Base-by-base conservation (phyloP, 2,797 vertebrate species). In the Sternotherus odoratus region DNA sequence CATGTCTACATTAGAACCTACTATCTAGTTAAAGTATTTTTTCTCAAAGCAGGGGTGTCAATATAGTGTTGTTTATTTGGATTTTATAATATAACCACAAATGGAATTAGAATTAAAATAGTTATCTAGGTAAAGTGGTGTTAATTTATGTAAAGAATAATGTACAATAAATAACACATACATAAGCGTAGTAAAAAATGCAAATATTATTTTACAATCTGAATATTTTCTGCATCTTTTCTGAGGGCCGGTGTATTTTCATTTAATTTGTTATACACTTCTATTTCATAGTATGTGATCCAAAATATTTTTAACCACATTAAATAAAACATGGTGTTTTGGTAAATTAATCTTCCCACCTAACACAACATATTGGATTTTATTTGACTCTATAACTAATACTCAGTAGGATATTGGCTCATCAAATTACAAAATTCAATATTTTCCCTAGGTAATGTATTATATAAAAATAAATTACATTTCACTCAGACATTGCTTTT, bases 401-500 rank as follows among this genome's bases (percentile, higher is more conserved):
- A 21, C 43, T 36, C 46, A 9, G 17, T 50, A 92, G 77, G 33
- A 95, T 82, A 91, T 83, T 83, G 48, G n/a, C 82, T 93, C 75
- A 94, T 13, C n/a, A 43, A 95, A 88, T 94, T 96, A 90, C 33
- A 79, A 50, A 89, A 94, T 89, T 95, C 80, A 92, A 11, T 81
- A 90, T 82, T 92, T 94, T 85, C 95, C 88, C 53, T 33, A 57
- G 6, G 63, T 92, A 95, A 94, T 87, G 81, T 28, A 88, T 95
- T 90, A 80, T 74, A 91, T 93, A 88, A 91, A 97, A 96, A 91
- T 84, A 96, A 97, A 95, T 94, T 79, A 86, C 51, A 95, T 94
- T 97, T 97, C 21, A 51, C 30, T 85, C 24, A 15, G 85, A 49
- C 57, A 81, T 94, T 91, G 57, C 26, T 88, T 88, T 95, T 94